Conservation (phyloP, 2,888 invertebrate genomes). For the Acronicta alni region DNA sequence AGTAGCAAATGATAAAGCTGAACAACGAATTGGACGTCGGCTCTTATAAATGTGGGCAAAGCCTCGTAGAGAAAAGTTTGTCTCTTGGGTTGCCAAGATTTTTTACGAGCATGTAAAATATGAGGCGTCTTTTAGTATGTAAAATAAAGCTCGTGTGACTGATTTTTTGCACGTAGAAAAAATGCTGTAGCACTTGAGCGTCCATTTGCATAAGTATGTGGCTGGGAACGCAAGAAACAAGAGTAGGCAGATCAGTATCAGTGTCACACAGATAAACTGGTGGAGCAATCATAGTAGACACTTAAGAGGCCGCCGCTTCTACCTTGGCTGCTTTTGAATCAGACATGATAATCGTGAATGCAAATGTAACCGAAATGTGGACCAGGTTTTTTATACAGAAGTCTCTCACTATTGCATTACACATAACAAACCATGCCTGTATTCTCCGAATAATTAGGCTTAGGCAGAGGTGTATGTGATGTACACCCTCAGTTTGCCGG, state of each 20-base stretch:
- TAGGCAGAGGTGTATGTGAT: no score
- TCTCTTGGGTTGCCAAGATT: constrained; percentile 30
- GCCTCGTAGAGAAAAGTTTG: constrained; percentile 34
- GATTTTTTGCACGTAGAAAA: constrained; percentile 19
- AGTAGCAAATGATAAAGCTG: constrained; percentile 23
- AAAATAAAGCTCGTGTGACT: constrained; percentile 16
- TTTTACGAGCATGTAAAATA: constrained; percentile 21
- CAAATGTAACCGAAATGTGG: constrained; percentile 56
- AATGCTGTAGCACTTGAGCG: constrained; percentile 29
- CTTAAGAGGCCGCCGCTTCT: constrained; percentile 58
- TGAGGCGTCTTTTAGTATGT: constrained; percentile 6
- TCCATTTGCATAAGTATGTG: constrained; percentile 50
- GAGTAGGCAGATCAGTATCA: constrained; percentile 63
- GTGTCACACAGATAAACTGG: constrained; percentile 59
- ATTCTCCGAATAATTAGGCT: no score
- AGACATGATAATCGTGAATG: constrained; percentile 61
- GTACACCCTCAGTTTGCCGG: no score
- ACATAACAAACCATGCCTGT: no score
- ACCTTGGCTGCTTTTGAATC: constrained; percentile 57
- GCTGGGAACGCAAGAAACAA: constrained; percentile 42
- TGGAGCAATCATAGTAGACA: constrained; percentile 57
- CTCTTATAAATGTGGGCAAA: constrained; percentile 30
- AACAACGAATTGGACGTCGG: constrained; percentile 29
- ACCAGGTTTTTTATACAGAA: constrained; percentile 45
- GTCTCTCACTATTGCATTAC: no score